These are phyloP conservation scores for Polyommatus icarus DNA, from an alignment of 2,888 invertebrate genomes.

Conservation along the genomic window DNA sequence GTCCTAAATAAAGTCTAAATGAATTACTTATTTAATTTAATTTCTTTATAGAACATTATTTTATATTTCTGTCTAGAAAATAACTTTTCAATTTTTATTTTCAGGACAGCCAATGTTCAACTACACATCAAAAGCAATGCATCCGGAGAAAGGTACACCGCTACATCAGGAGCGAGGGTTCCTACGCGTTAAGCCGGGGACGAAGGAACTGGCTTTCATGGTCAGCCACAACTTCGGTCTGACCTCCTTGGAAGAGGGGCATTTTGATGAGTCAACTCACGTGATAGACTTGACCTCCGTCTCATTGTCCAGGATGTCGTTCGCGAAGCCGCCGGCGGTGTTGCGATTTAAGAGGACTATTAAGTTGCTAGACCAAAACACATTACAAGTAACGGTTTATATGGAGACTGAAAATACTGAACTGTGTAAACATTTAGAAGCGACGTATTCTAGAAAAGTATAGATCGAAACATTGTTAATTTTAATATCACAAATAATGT, in stretches of 20 bases:
- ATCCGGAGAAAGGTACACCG: constrained; percentile 74
- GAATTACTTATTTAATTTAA: no score
- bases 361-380: constrained; percentile 53
- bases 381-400: constrained; percentile 65
- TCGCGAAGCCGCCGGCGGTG: constrained; percentile 77
- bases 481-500: no score
- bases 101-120: constrained; percentile 82
- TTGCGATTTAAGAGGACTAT: constrained; percentile 67
- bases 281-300: constrained; percentile 73
- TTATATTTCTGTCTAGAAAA: neutral
- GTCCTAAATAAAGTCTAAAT: no score
- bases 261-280: constrained; percentile 58
- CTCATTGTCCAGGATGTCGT: constrained; percentile 70
- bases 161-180: constrained; percentile 84
- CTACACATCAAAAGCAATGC: constrained; percentile 74
- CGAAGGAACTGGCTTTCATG: constrained; percentile 75
- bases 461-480: neutral
- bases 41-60: no score
- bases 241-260: constrained; percentile 81
- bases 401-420: constrained; percentile 81
- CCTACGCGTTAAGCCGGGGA: constrained; percentile 78
- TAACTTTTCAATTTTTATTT: constrained; percentile 35
- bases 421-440: constrained; percentile 77
- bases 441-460: constrained; percentile 60
- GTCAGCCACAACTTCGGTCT: constrained; percentile 83